Base-by-base conservation (phyloP, 2,113 vertebrate genomes). In the Ariopsis seemanni region DNA sequence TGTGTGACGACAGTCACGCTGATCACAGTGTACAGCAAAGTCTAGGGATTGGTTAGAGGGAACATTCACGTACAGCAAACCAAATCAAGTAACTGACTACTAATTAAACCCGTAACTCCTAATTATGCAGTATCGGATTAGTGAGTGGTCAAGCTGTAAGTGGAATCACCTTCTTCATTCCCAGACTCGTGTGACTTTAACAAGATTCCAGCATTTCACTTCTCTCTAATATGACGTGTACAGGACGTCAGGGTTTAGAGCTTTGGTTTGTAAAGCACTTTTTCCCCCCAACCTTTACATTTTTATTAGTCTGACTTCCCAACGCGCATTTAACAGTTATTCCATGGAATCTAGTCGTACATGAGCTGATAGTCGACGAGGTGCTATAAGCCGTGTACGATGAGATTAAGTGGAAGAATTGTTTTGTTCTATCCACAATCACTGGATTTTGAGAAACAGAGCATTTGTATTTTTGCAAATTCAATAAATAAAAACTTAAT, bases 21-120 rank as follows among this genome's bases (percentile, higher is more conserved):
- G 48, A 57, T 17, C 52, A 57, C 14, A 30, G 53, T 0, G 17
- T 57, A 57, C 77, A 80, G 52, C 27, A 57, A 80, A 8, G 22
- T 34, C 58, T 58, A 80, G n/a, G 0, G 1, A 30, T 18, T 30
- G 30, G 57, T 20, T 42, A 60, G 1, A 81, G 30, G 57, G 57
- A 81, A 60, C 79, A 60, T 81, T 34, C 27, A 81, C 53, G 10
- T 34, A 58, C 9, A 62, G 57, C 27, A 60, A 81, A 81, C 25
- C 27, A 34, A 72, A 72, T 72, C 42, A 71, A 71, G 52, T 22
- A 71, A 71, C 1, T 17, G 15, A 69, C 25, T 82, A 15, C 25
- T 42, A 52, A 77, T 85, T 78, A 63, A 85, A 63, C 84, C 34
- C 30, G n/a, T 42, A 75, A 75, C 30, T 17, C 72, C 50, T 22